phyloP scores from a whole-genome alignment of 2,888 invertebrate genomes.

The Cryptops parisi region DNA sequence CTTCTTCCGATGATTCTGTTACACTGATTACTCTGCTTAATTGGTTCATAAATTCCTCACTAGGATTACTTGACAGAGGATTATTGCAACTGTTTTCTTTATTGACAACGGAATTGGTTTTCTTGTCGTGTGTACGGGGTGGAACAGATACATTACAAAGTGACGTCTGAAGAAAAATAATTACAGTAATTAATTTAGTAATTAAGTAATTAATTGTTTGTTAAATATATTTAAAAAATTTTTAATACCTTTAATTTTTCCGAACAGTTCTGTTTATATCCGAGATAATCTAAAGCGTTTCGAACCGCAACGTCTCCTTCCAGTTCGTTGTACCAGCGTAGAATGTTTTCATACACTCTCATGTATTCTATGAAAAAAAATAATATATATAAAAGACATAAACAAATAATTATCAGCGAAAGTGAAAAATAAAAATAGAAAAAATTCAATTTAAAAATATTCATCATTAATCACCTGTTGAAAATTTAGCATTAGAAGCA shows the following conservation, averaged over 20 bases:
- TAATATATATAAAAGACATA: neutral
- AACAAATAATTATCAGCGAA: too few species aligned
- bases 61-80: neutral
- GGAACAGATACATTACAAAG: too few species aligned
- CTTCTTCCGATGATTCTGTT: too few species aligned
- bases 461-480: conserved; percentile 31
- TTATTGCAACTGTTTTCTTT: too few species aligned
- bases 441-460: too few species aligned
- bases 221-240: too few species aligned
- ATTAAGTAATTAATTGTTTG: neutral
- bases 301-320: neutral
- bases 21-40: too few species aligned
- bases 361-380: conserved; percentile 3
- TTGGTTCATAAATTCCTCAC: too few species aligned
- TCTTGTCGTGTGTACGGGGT: too few species aligned
- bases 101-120: too few species aligned
- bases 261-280: conserved; percentile 1
- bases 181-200: neutral
- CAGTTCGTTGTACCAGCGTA: conserved; percentile 1
- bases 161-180: too few species aligned
- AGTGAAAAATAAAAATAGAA: too few species aligned
- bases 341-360: neutral
- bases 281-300: conserved; percentile 1
- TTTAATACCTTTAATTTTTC: conserved; percentile 8
- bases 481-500: conserved; percentile 42